phyloP scores from a whole-genome alignment of 2,888 invertebrate genomes.

The Cynaeus angustus region DNA sequence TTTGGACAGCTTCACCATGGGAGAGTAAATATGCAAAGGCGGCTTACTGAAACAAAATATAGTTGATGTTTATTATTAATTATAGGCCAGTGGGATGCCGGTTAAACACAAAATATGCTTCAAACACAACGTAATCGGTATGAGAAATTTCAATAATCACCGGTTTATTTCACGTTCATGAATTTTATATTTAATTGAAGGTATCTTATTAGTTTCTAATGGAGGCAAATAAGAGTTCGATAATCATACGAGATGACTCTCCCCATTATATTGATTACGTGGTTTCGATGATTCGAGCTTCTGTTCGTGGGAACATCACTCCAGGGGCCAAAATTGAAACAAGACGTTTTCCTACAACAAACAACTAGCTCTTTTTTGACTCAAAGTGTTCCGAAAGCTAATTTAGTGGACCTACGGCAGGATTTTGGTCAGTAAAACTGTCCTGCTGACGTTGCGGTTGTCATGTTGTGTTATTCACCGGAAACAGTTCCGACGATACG shows the following conservation, averaged over 20 bases:
- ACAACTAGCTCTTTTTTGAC: too few relatives aligned
- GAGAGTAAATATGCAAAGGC: conserved; percentile 55
- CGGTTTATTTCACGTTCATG: conserved; percentile 51
- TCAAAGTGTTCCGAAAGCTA: too few relatives aligned
- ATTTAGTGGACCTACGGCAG: not conserved
- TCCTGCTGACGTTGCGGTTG: conserved; percentile 19
- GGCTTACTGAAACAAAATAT: conserved; percentile 61
- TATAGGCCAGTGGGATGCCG: conserved; percentile 63
- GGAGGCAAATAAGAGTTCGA: conserved; percentile 32
- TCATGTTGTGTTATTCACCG: conserved; percentile 21
- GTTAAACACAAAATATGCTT: conserved; percentile 63
- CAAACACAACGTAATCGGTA: conserved; percentile 52
- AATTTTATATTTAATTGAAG: conserved; percentile 49
- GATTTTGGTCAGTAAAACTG: conserved; percentile 20
- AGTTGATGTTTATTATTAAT: conserved; percentile 64
- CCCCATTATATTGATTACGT: conserved; percentile 1
- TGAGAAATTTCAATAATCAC: conserved; percentile 51
- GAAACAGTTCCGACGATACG: conserved; percentile 32
- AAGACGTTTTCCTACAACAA: too few relatives aligned
- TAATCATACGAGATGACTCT: not conserved
- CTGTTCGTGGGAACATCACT: not conserved
- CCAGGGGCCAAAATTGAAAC: too few relatives aligned
- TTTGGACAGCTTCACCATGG: conserved; percentile 11
- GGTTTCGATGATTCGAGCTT: not conserved
- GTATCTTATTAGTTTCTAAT: conserved; percentile 42